Conservation (phyloP, 2,797 vertebrate species). For the Rhinogobio ventralis region DNA sequence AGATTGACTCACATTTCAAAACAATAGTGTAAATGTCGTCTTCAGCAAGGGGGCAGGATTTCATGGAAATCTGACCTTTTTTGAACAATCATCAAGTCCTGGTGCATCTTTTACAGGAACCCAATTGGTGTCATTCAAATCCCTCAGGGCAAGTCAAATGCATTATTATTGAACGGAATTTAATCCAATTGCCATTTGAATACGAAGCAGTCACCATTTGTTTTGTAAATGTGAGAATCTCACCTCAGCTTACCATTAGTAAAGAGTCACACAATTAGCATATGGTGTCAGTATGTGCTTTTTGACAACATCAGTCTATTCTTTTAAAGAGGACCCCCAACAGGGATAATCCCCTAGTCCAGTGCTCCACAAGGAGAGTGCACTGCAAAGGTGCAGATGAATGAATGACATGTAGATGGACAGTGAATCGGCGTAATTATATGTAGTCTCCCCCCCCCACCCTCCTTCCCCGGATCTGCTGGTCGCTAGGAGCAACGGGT, state of each 20-base stretch:
- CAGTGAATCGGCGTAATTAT: constrained; percentile 71
- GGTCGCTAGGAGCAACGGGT: constrained; percentile 63
- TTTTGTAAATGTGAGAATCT: constrained; percentile 45
- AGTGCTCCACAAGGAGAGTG: constrained; percentile 5
- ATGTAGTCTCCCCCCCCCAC: constrained; percentile 63
- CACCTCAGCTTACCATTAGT: constrained; percentile 28
- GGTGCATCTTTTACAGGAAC: constrained; percentile 13
- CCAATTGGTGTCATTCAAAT: constrained; percentile 29
- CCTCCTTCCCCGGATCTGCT: constrained; percentile 38
- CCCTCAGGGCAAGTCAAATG: not conserved
- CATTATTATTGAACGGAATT: constrained; percentile 27
- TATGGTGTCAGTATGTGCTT: constrained; percentile 40
- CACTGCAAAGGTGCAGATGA: constrained; percentile 52
- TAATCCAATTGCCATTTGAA: constrained; percentile 52
- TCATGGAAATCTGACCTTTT: constrained; percentile 37
- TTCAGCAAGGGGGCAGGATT: not conserved
- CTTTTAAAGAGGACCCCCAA: constrained; percentile 11
- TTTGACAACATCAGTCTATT: constrained; percentile 28
- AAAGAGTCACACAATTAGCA: constrained; percentile 49
- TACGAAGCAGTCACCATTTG: constrained; percentile 44
- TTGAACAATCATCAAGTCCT: constrained; percentile 11
- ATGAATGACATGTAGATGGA: constrained; percentile 70
- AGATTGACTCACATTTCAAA: constrained; percentile 9
- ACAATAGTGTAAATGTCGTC: constrained; percentile 26
- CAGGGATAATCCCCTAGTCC: not conserved